Conservation (phyloP, 2,888 invertebrate genomes). For the Orthonevra nobilis region DNA sequence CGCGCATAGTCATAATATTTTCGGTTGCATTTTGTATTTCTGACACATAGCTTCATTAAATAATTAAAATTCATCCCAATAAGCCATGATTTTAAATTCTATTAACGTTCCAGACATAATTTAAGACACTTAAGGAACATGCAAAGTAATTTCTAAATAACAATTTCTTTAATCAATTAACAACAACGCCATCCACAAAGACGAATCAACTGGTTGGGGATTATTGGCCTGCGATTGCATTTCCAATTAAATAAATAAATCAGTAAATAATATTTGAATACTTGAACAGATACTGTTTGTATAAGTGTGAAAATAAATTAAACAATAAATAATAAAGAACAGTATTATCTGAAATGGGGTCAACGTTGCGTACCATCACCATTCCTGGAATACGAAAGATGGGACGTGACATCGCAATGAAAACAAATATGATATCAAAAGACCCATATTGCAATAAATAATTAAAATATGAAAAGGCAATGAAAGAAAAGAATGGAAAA, state of each 20-base stretch:
- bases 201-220: slow-evolving; percentile 6
- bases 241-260: slow-evolving; percentile 16
- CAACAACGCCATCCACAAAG: slow-evolving; percentile 19
- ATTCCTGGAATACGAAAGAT: slow-evolving; percentile 38
- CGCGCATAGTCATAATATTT: slow-evolving; percentile 21
- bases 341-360: slow-evolving; percentile 52
- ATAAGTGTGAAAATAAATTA: neutral
- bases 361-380: slow-evolving; percentile 36
- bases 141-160: slow-evolving; percentile 30
- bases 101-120: slow-evolving; percentile 9
- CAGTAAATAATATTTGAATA: slow-evolving; percentile 19
- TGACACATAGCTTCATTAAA: neutral
- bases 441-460: slow-evolving; percentile 18
- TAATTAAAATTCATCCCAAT: slow-evolving; percentile 39
- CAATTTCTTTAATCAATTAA: slow-evolving; percentile 50
- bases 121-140: slow-evolving; percentile 9
- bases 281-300: neutral
- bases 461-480: no score
- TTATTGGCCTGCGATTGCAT: slow-evolving; percentile 26
- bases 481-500: slow-evolving; percentile 30
- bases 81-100: slow-evolving; percentile 21
- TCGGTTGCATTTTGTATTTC: slow-evolving; percentile 18
- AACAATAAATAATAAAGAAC: slow-evolving; percentile 24
- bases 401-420: slow-evolving; percentile 39
- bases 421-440: slow-evolving; percentile 5